Base-by-base conservation (phyloP, 1,140 invertebrate genomes). In the Mycetomoellerius zeteki region DNA sequence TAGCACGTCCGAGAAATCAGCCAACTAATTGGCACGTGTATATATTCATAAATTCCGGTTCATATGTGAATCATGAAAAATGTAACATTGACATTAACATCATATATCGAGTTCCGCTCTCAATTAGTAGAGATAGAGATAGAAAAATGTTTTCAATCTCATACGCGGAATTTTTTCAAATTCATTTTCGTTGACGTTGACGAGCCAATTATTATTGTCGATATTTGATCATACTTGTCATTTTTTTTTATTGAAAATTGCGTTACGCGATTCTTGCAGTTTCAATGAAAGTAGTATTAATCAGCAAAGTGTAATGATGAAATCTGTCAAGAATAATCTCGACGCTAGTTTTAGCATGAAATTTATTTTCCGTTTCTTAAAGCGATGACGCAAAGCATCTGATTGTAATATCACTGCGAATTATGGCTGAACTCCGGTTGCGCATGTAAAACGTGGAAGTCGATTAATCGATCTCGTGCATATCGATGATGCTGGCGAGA, bases 381-480 rank as follows among this genome's bases (percentile, higher is more conserved):
- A 72, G 33, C 54, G 56, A 21, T 50, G 54, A 75, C 69, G 24
- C 24, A 84, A 84, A 54, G 62, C 33, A 33, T 37, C 78, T 19
- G 69, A 84, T 47, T 72, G 65, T 47, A 43, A 43, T 43, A 47
- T 82, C 80, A 47, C 37, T 16, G 80, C 56, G 77, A 58, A 24
- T 47, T 24, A 62, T 54, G 54, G 77, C 19, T 77, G 69, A 65
- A 24, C 30, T 27, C 27, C 6, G 58, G 72, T 27, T 33, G 43
- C 30, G 72, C 27, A 50, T 67, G 37, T 60, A 65, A 56, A 89
- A 56, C 58, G 73, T 73, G 80, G 21, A 86, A 85, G 73, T 54
- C 67, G 76, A 89, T 89, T 89, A 89, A 89, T 88, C 88, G 88
- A 89, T 87, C 71, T 65, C 64, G 16, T 27, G 62, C 62, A 78